phyloP scores from a whole-genome alignment of 2,888 invertebrate genomes.

The Trissolcus brochymenae region DNA sequence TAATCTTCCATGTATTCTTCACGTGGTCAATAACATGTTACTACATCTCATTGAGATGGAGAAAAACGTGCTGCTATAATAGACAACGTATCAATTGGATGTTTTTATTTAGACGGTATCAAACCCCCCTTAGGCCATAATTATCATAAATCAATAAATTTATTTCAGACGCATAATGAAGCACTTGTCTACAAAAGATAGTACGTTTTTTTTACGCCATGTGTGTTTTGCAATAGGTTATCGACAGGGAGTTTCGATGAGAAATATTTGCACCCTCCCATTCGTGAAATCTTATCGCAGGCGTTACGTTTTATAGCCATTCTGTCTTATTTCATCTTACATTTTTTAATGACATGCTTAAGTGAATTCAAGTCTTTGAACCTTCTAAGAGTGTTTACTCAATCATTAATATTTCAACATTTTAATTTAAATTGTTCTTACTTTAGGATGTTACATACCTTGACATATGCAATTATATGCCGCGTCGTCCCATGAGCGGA shows the following conservation, averaged over 20 bases:
- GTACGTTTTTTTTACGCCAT: slow-evolving; percentile 29
- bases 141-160: slow-evolving; percentile 69
- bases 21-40: slow-evolving; percentile 13
- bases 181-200: slow-evolving; percentile 58
- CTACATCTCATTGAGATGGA: slow-evolving; percentile 32
- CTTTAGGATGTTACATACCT: slow-evolving; percentile 74
- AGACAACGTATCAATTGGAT: slow-evolving; percentile 14
- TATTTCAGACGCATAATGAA: slow-evolving; percentile 63
- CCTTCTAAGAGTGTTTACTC: no score
- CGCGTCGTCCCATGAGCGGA: slow-evolving; percentile 74
- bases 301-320: neutral
- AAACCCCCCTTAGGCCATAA: slow-evolving; percentile 70
- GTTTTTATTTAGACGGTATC: slow-evolving; percentile 65
- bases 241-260: slow-evolving; percentile 8
- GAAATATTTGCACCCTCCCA: slow-evolving; percentile 38
- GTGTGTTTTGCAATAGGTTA: slow-evolving; percentile 48
- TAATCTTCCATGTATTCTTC: neutral
- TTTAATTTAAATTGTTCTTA: neutral
- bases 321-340: no score
- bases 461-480: slow-evolving; percentile 75
- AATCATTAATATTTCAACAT: neutral
- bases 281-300: slow-evolving; percentile 34
- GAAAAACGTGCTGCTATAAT: slow-evolving; percentile 34
- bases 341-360: no score
- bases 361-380: no score